Evolutionary conservation across 2,113 vertebrate genomes (phyloP), one percentile per base, ranked within the genome.

Genomic region (human): DNA sequence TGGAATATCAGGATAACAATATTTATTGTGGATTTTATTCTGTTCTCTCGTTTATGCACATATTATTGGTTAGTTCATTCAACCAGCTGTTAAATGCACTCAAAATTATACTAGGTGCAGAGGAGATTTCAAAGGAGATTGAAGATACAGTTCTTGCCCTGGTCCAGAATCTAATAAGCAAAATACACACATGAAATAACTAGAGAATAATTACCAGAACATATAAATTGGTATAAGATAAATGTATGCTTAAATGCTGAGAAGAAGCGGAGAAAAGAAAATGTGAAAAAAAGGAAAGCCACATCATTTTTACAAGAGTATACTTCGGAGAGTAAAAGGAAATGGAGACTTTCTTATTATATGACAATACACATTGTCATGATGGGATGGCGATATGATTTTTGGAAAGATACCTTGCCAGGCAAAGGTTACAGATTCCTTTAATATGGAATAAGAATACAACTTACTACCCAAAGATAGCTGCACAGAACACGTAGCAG

Each of bases 201-300:
- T 90, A 72, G 50, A 86, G 40, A 82, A 95, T 89, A 85, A 93
- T 94, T 95, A 78, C 11, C 48, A 70, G 96, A 80, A 96, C 92
- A 76, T 93, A 73, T 25, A 96, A 93, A 70, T 93, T 4, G 17
- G 5, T 85, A 23, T 97, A 90, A 96, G 75, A 90, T 92, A 89
- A 78, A 66, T 83, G 7, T 68, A 70, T 92, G 12, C 25, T 48
- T 96, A 66, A 96, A 90, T 96, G 17, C 64, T 68, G 93, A 92
- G 88, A 92, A 86, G 59, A 61, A 59, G 30, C 70, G 78, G 76
- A 79, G 82, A 83, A 79, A 73, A 97, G 43, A 91, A 92, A 96
- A 80, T 93, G 11, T 90, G 52, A 73, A 78, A 73, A 78, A 59
- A 86, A 85, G 82, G 57, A 96, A 95, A 88, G 25, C 50, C 0